Percentiles rank a stretch among this genome's conserved stretches.
Evolutionary conservation across 2,797 vertebrate genomes (phyloP).

Genomic region (Monodelphis domestica): DNA sequence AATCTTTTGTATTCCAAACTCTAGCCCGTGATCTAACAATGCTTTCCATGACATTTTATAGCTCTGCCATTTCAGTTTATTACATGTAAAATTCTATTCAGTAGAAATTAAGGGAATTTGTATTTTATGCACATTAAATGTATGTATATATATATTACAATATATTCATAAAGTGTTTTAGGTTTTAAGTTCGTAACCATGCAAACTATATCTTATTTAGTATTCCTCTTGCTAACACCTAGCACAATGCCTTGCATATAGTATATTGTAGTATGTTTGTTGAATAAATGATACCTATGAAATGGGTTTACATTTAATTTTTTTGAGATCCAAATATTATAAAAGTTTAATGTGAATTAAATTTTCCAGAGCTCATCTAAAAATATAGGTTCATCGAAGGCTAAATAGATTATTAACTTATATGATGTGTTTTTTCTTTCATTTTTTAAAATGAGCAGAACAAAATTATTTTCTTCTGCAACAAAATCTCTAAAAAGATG

Average conservation of each 20-base stretch:
- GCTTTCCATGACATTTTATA: not conserved
- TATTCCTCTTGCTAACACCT: not conserved
- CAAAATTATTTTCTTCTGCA: not conserved
- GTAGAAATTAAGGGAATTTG: not conserved
- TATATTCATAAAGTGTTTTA: not conserved
- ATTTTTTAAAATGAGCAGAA: not conserved
- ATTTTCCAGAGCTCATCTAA: not conserved
- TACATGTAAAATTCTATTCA: not conserved
- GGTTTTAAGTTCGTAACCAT: not conserved
- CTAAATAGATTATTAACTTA: conserved; percentile 14
- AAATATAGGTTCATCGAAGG: not conserved
- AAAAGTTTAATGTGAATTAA: not conserved
- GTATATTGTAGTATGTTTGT: not conserved
- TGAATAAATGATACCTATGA: not conserved
- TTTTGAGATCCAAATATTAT: not conserved
- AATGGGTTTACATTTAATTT: not conserved
- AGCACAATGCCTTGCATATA: not conserved
- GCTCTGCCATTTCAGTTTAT: not conserved
- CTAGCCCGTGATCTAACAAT: not conserved
- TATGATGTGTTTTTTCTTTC: not conserved
- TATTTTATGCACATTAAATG: not conserved
- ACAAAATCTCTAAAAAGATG: not conserved
- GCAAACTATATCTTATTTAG: not conserved
- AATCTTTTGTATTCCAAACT: not conserved
- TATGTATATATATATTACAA: not conserved